Conservation (phyloP, 30 jellyfish, hydroid and myxozoan species). For the Phacellophora camtschatica region DNA sequence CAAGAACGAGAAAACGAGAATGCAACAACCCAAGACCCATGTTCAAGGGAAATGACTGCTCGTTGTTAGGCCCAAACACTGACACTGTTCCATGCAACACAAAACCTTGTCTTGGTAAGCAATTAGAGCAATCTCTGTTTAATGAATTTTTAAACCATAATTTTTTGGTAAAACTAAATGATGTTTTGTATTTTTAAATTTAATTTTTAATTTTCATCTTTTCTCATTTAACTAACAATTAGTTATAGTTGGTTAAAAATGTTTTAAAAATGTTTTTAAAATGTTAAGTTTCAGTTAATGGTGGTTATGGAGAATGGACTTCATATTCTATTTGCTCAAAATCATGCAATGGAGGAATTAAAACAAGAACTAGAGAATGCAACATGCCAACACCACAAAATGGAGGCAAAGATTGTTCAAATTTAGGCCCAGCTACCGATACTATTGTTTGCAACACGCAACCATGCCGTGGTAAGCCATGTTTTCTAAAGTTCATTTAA, state of each 20-base stretch:
- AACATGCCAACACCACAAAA: neutral
- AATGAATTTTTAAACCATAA: too few species aligned
- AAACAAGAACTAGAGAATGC: neutral
- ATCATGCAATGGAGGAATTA: slow-evolving; percentile 15
- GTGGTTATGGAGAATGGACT: slow-evolving; percentile 27
- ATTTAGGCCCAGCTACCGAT: neutral
- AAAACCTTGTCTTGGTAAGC: slow-evolving; percentile 7
- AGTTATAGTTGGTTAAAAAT: too few species aligned
- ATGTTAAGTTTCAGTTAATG: too few species aligned
- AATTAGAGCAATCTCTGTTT: too few species aligned
- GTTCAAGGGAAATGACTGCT: neutral
- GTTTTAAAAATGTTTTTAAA: too few species aligned
- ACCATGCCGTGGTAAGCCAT: slow-evolving; percentile 10
- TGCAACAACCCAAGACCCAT: neutral
- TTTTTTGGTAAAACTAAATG: too few species aligned
- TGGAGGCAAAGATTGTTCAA: neutral
- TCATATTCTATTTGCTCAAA: neutral
- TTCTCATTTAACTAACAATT: too few species aligned
- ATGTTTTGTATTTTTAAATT: too few species aligned
- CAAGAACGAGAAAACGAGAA: neutral
- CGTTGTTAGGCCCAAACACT: neutral
- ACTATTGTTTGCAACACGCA: slow-evolving; percentile 1
- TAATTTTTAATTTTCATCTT: too few species aligned
- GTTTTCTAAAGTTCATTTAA: too few species aligned
- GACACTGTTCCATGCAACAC: neutral